Base-by-base conservation (phyloP, 1,140 invertebrate species). In the Tetragonula clypearis region DNA sequence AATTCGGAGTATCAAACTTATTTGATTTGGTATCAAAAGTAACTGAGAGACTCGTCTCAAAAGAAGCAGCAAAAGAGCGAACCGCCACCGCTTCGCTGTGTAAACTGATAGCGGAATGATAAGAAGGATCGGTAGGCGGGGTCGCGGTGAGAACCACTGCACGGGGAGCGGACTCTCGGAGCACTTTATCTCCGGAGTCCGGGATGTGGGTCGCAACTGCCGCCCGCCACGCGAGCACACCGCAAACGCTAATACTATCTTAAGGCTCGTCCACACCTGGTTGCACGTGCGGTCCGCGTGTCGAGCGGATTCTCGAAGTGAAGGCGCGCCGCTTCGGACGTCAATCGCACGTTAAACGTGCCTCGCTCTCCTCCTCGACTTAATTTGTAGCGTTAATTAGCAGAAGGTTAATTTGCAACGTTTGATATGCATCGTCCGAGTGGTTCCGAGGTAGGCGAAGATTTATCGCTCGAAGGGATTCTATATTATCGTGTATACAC, bases 151-250 rank as follows among this genome's bases (percentile, higher is more conserved):
- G 93, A 93, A 93, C 92, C 92, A 79, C 93, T 93, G 92, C 58
- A 68, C 88, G 83, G 86, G 91, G 89, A 93, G 87, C 90, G 91
- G 91, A 90, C 90, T 90, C 86, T 79, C 82, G 88, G 82, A 93
- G 92, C 88, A 91, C 92, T 92, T 92, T 93, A 93, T 92, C 91
- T 93, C 87, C 82, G 53, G 85, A 86, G 91, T 92, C 79, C 90
- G 82, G 86, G 92, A 93, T 94, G 93, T 94, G 92, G 93, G 93
- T 94, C 92, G 93, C 91, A 88, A 92, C 90, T 92, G 92, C 91
- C 91, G 91, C 91, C 91, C 90, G 93, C 92, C 93, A 93, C 92
- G 92, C 93, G 90, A 92, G 69, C 87, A 72, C 82, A 86, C 86
- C 74, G 76, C 85, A 23, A 75, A 56, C 86, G 86, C 87, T 58